Evolutionary conservation across 2,888 invertebrate species (phyloP).

Genomic region (Bugulina stolonifera): DNA sequence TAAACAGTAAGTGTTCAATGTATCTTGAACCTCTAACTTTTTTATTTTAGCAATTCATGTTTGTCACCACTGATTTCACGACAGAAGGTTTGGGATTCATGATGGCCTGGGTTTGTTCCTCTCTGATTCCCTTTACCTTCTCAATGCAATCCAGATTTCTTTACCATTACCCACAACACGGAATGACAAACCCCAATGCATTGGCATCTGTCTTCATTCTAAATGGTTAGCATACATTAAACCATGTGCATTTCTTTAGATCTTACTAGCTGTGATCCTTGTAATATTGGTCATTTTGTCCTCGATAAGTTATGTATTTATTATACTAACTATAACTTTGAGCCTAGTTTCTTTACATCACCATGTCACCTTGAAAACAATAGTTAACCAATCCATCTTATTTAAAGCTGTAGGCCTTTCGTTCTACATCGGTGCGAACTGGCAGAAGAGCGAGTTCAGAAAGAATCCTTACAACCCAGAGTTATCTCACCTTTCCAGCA

Average conservation of each 20-base stretch:
- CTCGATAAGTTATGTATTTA: too few species aligned
- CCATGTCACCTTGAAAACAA: too few species aligned
- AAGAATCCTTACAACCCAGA: slow-evolving; percentile 68
- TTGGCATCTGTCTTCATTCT: slow-evolving; percentile 39
- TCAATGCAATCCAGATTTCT: slow-evolving; percentile 67
- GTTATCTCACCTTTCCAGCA: slow-evolving; percentile 56
- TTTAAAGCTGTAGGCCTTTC: slow-evolving; percentile 1
- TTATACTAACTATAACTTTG: too few species aligned
- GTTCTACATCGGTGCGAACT: slow-evolving; percentile 59
- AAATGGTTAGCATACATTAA: slow-evolving; percentile 52
- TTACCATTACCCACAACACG: slow-evolving; percentile 56
- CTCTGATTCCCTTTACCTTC: slow-evolving; percentile 67
- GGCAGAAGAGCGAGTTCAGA: slow-evolving; percentile 74
- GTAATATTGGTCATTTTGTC: too few species aligned
- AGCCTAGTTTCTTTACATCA: too few species aligned
- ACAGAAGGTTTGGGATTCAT: slow-evolving; percentile 76
- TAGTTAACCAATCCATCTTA: too few species aligned
- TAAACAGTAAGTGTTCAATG: too few species aligned
- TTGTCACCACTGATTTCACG: slow-evolving; percentile 64
- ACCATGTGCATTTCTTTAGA: too few species aligned
- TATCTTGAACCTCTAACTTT: too few species aligned
- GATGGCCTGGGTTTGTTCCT: slow-evolving; percentile 63
- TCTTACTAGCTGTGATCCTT: too few species aligned
- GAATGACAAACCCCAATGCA: slow-evolving; percentile 38
- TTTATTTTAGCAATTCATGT: slow-evolving; percentile 45